Percentiles rank a stretch among this genome's conserved stretches.
Conservation (phyloP, 2,888 invertebrate genomes). For the Drosophila aldrichi region DNA sequence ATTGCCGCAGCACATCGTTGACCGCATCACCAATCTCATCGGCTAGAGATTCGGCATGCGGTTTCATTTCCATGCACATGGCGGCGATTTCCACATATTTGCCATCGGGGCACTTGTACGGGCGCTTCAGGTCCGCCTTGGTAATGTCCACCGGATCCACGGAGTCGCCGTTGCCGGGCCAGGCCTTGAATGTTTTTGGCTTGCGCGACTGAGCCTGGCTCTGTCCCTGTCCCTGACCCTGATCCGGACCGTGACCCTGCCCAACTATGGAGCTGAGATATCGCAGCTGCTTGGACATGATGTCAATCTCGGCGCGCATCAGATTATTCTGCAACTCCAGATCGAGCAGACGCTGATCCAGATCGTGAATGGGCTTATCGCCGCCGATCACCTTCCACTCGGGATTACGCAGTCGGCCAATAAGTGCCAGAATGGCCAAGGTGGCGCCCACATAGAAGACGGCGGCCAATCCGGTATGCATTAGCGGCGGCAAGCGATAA, state of each 20-base stretch:
- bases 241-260: conserved; percentile 17
- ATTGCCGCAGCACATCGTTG: conserved; percentile 64
- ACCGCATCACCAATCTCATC: conserved; percentile 71
- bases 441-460: conserved; percentile 76
- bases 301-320: conserved; percentile 83
- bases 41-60: conserved; percentile 53
- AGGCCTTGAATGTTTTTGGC: conserved; percentile 72
- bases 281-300: conserved; percentile 81
- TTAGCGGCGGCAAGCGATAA: conserved; percentile 42
- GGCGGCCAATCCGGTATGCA: conserved; percentile 69
- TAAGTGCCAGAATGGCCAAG: conserved; percentile 74
- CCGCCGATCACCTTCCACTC: conserved; percentile 63
- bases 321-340: conserved; percentile 83
- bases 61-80: conserved; percentile 74
- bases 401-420: conserved; percentile 76
- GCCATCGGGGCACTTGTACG: conserved; percentile 75
- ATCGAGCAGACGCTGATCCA: conserved; percentile 74
- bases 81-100: conserved; percentile 76
- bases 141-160: conserved; percentile 68
- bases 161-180: conserved; percentile 76
- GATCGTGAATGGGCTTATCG: conserved; percentile 37
- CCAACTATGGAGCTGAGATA: conserved; percentile 65
- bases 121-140: conserved; percentile 68
- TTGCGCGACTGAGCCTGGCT: conserved; percentile 13
- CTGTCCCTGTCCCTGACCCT: conserved; percentile 13